Conservation (phyloP, 2,113 vertebrate genomes). For the Ceyx melanurus region DNA sequence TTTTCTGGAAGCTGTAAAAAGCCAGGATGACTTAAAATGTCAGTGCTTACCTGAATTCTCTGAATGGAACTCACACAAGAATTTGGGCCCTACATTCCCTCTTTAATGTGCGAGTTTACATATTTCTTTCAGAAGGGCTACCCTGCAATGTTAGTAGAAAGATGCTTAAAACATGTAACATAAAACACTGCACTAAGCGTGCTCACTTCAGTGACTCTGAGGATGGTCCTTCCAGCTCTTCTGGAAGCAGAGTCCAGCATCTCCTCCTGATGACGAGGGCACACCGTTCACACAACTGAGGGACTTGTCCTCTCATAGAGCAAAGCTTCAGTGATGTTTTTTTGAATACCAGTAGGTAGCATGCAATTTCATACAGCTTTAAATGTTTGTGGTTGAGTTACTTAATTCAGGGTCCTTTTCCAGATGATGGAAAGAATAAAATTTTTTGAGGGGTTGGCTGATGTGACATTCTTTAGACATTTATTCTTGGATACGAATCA, state of each 20-base stretch:
- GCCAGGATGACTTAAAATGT: not conserved
- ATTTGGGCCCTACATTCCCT: not conserved
- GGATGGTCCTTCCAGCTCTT: not conserved
- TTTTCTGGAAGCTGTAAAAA: not conserved
- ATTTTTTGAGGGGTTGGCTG: not conserved
- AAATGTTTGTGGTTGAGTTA: not conserved
- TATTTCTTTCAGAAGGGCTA: not conserved
- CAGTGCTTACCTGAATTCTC: not conserved
- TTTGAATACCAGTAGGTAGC: too few relatives aligned
- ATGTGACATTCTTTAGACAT: not conserved
- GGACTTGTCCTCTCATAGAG: not conserved
- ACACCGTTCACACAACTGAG: not conserved
- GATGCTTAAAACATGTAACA: not conserved
- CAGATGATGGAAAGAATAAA: not conserved
- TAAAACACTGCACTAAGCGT: not conserved
- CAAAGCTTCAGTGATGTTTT: not conserved
- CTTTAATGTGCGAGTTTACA: not conserved
- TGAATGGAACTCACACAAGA: not conserved
- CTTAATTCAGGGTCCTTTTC: not conserved
- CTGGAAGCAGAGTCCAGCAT: not conserved
- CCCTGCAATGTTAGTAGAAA: not conserved
- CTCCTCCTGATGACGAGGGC: not conserved
- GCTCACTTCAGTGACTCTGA: not conserved
- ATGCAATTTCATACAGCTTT: not conserved
- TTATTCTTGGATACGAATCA: not conserved